A percentile compares a stretch with the other conserved stretches of the same genome.
phyloP scores from a whole-genome alignment of 2,888 invertebrate genomes.

The Cartodere bifasciata region DNA sequence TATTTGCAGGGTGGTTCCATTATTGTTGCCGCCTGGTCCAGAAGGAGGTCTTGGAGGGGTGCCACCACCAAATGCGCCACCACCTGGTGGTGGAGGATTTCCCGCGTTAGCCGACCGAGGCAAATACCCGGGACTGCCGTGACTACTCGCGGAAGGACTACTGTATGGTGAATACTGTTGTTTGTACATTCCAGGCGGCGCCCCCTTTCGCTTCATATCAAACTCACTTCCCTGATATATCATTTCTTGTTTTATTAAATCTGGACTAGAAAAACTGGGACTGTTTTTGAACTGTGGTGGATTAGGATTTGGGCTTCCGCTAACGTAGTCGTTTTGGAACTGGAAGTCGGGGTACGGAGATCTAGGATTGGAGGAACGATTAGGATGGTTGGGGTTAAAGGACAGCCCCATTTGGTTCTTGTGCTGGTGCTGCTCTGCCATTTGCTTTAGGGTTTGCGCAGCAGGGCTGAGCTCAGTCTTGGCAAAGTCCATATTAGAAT shows the following conservation, averaged over 20 bases:
- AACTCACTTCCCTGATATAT: conserved; percentile 31
- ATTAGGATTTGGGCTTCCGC: conserved; percentile 38
- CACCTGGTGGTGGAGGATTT: conserved; percentile 19
- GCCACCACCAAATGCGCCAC: conserved; percentile 30
- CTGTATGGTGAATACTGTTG: conserved; percentile 58
- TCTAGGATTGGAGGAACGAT: conserved; percentile 32
- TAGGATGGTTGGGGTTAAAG: conserved; percentile 38
- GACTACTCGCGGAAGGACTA: conserved; percentile 48
- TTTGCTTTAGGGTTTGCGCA: conserved; percentile 89
- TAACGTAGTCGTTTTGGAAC: conserved; percentile 41
- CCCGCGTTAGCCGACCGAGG: conserved; percentile 19
- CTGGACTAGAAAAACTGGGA: conserved; percentile 34
- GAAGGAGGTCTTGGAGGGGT: conserved; percentile 43
- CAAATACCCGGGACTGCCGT: conserved; percentile 39
- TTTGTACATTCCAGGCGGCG: conserved; percentile 32
- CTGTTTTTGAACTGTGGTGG: conserved; percentile 34
- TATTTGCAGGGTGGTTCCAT: conserved; percentile 58
- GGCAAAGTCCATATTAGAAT: conserved; percentile 32
- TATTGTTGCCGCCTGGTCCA: conserved; percentile 30
- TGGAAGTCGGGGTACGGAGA: conserved; percentile 52
- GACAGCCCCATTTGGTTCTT: conserved; percentile 56
- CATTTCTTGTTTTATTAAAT: conserved; percentile 46
- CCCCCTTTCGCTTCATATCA: conserved; percentile 36
- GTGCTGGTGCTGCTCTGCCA: conserved; percentile 95
- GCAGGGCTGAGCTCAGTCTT: conserved; percentile 71